Conservation (phyloP, 2,797 vertebrate genomes). For the Pyrocephalus nanus region DNA sequence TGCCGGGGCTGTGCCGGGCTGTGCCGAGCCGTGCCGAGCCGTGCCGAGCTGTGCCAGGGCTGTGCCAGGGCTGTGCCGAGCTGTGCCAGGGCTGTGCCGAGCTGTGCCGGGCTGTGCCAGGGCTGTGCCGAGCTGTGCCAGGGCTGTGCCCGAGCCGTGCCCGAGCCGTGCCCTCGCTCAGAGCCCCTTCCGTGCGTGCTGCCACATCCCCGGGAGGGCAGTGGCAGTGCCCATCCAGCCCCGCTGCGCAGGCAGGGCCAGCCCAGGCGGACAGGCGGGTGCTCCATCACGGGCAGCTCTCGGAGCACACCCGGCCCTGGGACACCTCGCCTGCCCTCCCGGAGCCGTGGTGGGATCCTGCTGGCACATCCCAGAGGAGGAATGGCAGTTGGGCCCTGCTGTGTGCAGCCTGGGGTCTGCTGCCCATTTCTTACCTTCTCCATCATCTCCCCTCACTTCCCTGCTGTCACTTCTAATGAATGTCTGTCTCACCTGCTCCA, state of each 20-base stretch:
- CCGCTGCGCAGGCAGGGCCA: not conserved
- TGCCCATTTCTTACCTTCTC: not conserved
- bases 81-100: no score
- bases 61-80: no score
- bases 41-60: no score
- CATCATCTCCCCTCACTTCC: not conserved
- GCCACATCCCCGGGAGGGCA: not conserved
- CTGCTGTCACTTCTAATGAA: not conserved
- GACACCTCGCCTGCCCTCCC: not conserved
- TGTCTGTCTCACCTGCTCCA: not conserved
- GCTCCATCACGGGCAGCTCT: not conserved
- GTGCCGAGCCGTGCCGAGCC: no score
- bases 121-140: no score
- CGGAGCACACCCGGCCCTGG: fast-evolving
- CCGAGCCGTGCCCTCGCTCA: not conserved
- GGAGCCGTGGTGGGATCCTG: not conserved
- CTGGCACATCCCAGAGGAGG: not conserved
- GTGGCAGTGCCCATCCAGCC: not conserved
- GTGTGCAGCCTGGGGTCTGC: not conserved
- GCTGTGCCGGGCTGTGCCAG: no score
- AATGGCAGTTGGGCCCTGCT: fast-evolving
- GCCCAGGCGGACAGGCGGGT: not conserved
- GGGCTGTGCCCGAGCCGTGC: not conserved
- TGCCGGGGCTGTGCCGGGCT: no score
- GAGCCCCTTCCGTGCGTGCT: fast-evolving